phyloP scores from a whole-genome alignment of 2,797 vertebrate species.

The Aselliscus stoliczkanus region DNA sequence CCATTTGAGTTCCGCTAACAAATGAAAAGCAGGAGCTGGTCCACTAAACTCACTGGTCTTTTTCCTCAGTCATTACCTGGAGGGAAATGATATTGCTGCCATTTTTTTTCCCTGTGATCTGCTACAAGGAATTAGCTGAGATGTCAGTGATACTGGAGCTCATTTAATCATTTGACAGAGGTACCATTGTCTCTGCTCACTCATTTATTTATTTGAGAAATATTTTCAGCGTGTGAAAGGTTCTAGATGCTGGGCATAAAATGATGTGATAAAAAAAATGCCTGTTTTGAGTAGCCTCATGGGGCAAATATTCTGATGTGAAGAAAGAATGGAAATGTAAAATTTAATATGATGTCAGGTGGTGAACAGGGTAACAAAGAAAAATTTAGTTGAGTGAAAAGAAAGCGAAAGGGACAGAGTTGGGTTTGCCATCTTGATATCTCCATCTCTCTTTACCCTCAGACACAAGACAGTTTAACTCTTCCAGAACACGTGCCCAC shows the following conservation, averaged over 20 bases:
- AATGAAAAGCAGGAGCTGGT: not conserved
- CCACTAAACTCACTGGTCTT: not conserved
- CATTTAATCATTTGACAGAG: not conserved
- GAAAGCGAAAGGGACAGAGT: not conserved
- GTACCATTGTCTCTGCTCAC: not conserved
- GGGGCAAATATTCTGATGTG: not conserved
- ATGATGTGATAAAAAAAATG: rapidly evolving
- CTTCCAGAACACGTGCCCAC: rapidly evolving
- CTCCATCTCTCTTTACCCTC: not conserved
- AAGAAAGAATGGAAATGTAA: not conserved
- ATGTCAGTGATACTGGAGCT: not conserved
- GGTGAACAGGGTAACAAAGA: not conserved
- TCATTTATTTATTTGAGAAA: not conserved
- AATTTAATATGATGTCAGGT: not conserved
- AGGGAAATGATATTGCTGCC: not conserved
- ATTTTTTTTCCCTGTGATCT: not conserved
- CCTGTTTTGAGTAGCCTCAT: not conserved
- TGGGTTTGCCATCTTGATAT: rapidly evolving
- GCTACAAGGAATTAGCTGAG: not conserved
- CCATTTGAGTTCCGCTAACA: not conserved
- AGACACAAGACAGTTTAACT: not conserved
- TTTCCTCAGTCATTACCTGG: rapidly evolving
- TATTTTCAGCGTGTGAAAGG: not conserved
- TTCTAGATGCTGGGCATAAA: not conserved
- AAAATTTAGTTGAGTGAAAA: not conserved